Evolutionary conservation across 2,797 vertebrate species (phyloP), one percentile per base, ranked within the genome.

Genomic region (Halcyon smyrnensis): DNA sequence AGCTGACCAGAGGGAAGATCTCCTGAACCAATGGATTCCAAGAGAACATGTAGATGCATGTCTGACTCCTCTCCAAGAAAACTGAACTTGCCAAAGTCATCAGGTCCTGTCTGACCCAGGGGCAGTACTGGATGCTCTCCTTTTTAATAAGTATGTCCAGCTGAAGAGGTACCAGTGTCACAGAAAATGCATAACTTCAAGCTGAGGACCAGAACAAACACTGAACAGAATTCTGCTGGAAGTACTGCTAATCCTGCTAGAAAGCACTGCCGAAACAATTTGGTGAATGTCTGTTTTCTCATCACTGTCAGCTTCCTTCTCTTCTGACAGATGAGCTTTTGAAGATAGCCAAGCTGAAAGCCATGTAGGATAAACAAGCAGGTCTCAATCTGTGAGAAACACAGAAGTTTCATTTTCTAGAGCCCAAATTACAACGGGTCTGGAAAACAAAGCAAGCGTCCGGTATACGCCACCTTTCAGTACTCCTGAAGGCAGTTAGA

Each of bases 331-430:
- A 96, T 89, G 82, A 97, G 92, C 62, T 89, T 96, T 89, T 92
- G 84, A 94, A 95, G 93, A 96, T 83, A 94, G 87, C 84, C 95
- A 96, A 96, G 84, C 81, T 91, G 95, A 95, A 95, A 93, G 87
- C 82, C 87, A 71, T 85, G 73, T 32, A 96, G 95, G 91, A 93
- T 96, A 96, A 96, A 96, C 92, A 96, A 96, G 73, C 89, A 95
- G 95, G 93, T 92, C 82, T 84, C 89, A 95, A 62, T 92, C 92
- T 94, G 84, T 23, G 41, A 93, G 46, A 87, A 88, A 92, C 43
- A 87, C 28, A 82, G 27, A 91, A 95, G 41, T 74, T 94, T 65
- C 67, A 60, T 94, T 89, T 94, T 93, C 92, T 89, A 80, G 63
- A 90, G 36, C 60, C 84, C 68, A 89, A 74, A 93, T 80, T 80